Evolutionary conservation across 2,797 vertebrate species (phyloP), one percentile per base, ranked within the genome.

Genomic region (Catharus ustulatus): DNA sequence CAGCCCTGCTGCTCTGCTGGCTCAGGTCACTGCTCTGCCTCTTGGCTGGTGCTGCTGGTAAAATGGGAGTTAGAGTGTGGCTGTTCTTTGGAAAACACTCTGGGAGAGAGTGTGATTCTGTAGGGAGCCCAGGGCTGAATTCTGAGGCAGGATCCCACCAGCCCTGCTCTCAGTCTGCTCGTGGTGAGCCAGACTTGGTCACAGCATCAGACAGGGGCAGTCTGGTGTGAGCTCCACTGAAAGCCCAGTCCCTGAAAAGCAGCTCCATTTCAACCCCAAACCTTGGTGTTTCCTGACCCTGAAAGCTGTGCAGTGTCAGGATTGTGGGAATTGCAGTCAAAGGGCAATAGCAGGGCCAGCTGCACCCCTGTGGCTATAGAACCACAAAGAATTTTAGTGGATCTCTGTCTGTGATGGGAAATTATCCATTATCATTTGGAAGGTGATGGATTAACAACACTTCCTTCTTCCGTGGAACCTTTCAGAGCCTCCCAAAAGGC

Each of bases 381-480:
- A 68, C 43, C 75, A 34, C 40, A 6, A 14, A 29, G 71, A 5
- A 22, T 77, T 87, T 73, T 9, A 48, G 42, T 8, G 24, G 71
- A 67, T 59, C 59, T 34, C 76, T 55, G 0, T 20, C 16, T 10
- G 62, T 10, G 49, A 89, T 46, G 45, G 71, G 30, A 94, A 93
- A 81, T 71, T 11, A 48, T 40, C 91, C 2, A 9, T 73, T 30
- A 10, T 34, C 15, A 1, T 69, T 64, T 54, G 57, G 82, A 81
- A 84, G 52, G 64, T 77, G 80, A 91, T 61, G 63, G 88, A 85
- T 87, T 73, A 88, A 84, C 67, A 79, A 62, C 15, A 59, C 55
- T 51, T 43, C 42, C 30, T 66, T 66, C 55, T 77, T 87, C 81
- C 45, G 7, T 13, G 55, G 58, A 85, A 84, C 73, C 49, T 76